phyloP scores from a whole-genome alignment of 2,888 invertebrate genomes.

The Strigamia crassipes region DNA sequence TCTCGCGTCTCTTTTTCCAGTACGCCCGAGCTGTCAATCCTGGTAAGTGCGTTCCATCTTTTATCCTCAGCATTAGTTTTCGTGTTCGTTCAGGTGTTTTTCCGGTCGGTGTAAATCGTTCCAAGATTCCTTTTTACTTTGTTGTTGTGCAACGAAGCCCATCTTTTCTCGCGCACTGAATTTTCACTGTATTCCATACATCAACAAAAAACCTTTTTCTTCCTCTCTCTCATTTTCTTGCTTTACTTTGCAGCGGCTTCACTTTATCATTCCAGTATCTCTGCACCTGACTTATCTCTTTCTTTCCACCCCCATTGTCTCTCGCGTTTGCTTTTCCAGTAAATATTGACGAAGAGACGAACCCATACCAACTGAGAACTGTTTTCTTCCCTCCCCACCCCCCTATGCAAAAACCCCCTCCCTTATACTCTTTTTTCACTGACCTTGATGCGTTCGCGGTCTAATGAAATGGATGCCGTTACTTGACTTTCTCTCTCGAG shows the following conservation, averaged over 20 bases:
- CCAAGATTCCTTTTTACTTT: constrained; percentile 29
- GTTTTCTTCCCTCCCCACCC: not conserved
- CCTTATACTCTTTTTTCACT: not conserved
- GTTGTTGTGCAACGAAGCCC: constrained; percentile 37
- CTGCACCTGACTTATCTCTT: constrained; percentile 33
- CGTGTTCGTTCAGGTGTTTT: constrained; percentile 42
- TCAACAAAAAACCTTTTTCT: not conserved
- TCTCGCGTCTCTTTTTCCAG: constrained; percentile 40
- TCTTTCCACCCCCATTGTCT: not conserved
- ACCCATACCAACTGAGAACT: not conserved
- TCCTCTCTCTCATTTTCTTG: not conserved
- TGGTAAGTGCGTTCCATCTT: constrained; percentile 38
- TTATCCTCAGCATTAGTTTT: constrained; percentile 29
- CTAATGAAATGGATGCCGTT: constrained; percentile 19
- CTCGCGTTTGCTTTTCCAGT: not conserved
- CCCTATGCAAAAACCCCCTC: not conserved
- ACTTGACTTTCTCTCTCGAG: not conserved
- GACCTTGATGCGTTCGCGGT: constrained; percentile 11
- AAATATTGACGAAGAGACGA: constrained; percentile 12
- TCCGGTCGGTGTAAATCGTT: constrained; percentile 40
- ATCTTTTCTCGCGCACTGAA: constrained; percentile 3
- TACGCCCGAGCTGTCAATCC: constrained; percentile 40
- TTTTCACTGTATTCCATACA: constrained; percentile 28
- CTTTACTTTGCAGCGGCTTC: not conserved
- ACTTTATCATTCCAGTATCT: constrained; percentile 12